Evolutionary conservation across 2,113 vertebrate genomes (phyloP).

Genomic region (Eolophus roseicapilla): DNA sequence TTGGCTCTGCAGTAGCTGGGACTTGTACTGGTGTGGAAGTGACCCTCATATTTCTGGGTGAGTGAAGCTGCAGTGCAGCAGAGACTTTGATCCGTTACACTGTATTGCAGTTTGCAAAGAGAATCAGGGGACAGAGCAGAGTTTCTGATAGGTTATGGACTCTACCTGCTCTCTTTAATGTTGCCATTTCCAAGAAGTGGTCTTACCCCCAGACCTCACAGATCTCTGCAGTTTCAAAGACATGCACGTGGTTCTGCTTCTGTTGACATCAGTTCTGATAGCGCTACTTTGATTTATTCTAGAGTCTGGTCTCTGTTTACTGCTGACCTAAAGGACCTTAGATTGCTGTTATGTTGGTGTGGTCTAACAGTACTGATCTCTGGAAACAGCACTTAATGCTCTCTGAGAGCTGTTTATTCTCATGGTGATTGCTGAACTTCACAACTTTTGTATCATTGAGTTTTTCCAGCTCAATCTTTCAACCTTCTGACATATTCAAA

Average conservation of each 20-base stretch:
- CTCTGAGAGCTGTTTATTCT: not conserved
- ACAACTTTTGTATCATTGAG: not conserved
- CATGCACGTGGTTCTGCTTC: not conserved
- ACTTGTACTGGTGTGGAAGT: not conserved
- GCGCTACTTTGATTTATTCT: not conserved
- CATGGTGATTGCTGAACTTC: not conserved
- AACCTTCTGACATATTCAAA: not conserved
- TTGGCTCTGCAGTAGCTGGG: not conserved
- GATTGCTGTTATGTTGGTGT: not conserved
- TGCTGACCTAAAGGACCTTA: not conserved
- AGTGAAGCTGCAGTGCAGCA: conserved; percentile 12
- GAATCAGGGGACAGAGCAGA: not conserved
- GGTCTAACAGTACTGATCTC: not conserved
- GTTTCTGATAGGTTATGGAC: not conserved
- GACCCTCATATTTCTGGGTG: conserved; percentile 23
- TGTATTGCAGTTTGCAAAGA: not conserved
- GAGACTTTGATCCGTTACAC: conserved; percentile 18
- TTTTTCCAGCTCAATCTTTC: not conserved
- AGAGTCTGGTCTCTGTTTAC: not conserved
- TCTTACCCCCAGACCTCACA: not conserved
- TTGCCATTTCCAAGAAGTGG: not conserved
- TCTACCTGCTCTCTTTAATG: not conserved
- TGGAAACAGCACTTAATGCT: not conserved
- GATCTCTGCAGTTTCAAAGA: not conserved
- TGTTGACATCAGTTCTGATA: not conserved